phyloP scores from a whole-genome alignment of 2,888 invertebrate species.

The Aphodius sticticus region DNA sequence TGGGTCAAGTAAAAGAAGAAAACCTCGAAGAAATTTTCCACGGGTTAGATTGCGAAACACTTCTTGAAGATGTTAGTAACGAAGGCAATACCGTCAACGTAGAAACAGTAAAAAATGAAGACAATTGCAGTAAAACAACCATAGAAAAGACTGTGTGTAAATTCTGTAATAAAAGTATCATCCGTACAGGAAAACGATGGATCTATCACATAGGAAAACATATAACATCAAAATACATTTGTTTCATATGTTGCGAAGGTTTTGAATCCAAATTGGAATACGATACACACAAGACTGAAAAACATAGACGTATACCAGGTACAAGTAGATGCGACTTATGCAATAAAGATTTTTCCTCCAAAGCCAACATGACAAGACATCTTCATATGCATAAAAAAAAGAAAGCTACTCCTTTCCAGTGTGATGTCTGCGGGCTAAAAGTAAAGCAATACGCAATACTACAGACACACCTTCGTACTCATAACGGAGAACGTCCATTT shows the following conservation, averaged over 20 bases:
- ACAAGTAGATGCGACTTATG: too few relatives aligned
- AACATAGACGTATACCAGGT: background rate
- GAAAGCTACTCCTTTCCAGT: background rate
- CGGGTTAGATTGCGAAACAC: too few relatives aligned
- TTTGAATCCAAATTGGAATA: background rate
- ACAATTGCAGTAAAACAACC: too few relatives aligned
- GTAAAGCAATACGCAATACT: background rate
- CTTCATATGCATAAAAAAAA: background rate
- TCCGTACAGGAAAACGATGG: background rate
- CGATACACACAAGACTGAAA: background rate
- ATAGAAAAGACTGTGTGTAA: background rate
- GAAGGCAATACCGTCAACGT: too few relatives aligned
- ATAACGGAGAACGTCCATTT: conserved; percentile 4
- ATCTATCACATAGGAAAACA: background rate
- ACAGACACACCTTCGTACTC: conserved; percentile 20
- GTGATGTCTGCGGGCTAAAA: background rate
- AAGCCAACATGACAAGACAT: background rate
- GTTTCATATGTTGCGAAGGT: background rate
- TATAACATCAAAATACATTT: background rate
- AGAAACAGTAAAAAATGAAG: too few relatives aligned
- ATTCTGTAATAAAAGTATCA: background rate
- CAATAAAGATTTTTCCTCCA: too few relatives aligned
- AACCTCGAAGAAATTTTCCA: too few relatives aligned
- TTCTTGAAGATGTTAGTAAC: too few relatives aligned
- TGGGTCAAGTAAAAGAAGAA: background rate